These are phyloP conservation scores for Pungitius pungitius DNA, from an alignment of 2,113 vertebrate genomes.

Conservation along the genomic window DNA sequence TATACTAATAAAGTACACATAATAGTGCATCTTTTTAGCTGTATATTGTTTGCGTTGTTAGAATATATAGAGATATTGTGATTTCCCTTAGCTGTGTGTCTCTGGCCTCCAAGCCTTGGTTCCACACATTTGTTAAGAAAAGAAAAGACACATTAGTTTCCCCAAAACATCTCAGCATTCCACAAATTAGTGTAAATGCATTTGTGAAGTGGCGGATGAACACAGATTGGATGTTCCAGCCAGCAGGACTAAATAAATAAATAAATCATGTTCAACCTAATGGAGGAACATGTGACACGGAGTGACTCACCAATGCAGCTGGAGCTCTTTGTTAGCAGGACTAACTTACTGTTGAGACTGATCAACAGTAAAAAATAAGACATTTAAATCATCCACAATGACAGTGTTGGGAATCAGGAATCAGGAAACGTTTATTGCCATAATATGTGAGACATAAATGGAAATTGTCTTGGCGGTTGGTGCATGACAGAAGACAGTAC, in stretches of 20 bases:
- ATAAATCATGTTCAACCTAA: conserved; percentile 19
- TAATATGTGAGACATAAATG: too few species aligned
- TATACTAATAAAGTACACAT: background rate
- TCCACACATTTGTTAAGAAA: conserved; percentile 1
- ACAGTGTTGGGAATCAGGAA: too few species aligned
- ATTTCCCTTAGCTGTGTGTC: background rate
- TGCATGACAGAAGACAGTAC: too few species aligned
- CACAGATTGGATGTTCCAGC: background rate
- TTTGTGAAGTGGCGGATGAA: conserved; percentile 4
- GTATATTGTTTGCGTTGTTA: background rate
- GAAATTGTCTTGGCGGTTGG: too few species aligned
- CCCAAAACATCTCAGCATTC: background rate
- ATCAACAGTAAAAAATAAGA: background rate
- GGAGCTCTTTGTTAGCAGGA: background rate
- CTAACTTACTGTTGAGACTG: background rate
- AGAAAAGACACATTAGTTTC: background rate
- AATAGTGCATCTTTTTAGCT: background rate
- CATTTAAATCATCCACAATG: conserved; percentile 15
- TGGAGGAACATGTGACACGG: background rate
- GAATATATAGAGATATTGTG: background rate
- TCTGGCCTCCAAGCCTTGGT: background rate
- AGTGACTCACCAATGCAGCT: conserved; percentile 12
- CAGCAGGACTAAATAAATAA: conserved; percentile 7
- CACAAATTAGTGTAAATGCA: conserved; percentile 6
- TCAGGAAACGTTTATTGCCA: too few species aligned